phyloP scores from a whole-genome alignment of 2,797 vertebrate genomes.

The Sciurus vulgaris region DNA sequence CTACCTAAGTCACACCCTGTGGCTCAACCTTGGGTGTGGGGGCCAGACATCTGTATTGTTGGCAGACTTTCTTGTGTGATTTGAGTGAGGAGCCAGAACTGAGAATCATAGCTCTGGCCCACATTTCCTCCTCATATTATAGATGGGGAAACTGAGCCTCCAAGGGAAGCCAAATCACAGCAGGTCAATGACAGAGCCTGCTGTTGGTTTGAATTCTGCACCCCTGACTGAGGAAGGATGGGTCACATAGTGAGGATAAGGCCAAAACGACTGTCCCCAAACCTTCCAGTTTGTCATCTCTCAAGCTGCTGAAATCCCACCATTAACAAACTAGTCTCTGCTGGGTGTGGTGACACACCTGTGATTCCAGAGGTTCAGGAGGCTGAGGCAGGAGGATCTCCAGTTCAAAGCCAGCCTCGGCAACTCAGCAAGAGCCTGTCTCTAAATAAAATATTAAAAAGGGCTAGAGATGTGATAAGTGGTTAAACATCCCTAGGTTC shows the following conservation, averaged over 20 bases:
- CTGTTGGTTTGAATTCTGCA: not conserved
- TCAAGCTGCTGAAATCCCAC: not conserved
- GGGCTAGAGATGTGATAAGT: no score
- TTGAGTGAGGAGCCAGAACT: not conserved
- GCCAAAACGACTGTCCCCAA: not conserved
- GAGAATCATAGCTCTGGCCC: not conserved
- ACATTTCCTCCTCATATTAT: conserved; percentile 1
- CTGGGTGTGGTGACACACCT: no score
- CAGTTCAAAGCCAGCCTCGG: no score
- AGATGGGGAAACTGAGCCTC: conserved; percentile 29
- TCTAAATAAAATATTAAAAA: no score
- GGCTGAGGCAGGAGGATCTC: no score
- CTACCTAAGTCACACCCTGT: not conserved
- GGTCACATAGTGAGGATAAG: not conserved
- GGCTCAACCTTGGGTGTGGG: not conserved
- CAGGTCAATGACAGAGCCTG: not conserved
- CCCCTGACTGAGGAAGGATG: not conserved
- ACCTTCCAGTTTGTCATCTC: not conserved
- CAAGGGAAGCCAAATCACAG: not conserved
- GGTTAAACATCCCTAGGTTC: no score
- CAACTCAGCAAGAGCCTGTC: no score
- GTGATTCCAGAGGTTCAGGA: no score
- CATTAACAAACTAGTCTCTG: not conserved
- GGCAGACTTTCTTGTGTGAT: not conserved
- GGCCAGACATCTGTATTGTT: not conserved